Conservation (phyloP, 2,113 vertebrate genomes). For the Ammodytes marinus region DNA sequence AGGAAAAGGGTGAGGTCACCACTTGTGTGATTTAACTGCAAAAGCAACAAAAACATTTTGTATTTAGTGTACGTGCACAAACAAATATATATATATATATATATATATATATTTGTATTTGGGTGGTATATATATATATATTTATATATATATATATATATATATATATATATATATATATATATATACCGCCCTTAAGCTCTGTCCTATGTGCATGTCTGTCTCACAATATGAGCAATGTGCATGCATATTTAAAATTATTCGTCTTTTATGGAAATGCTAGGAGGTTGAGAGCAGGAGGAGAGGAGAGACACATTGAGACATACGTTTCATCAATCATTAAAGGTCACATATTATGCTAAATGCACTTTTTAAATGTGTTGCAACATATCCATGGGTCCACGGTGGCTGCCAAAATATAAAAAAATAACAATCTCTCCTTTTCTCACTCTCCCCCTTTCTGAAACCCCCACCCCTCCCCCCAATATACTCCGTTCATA, state of each 20-base stretch:
- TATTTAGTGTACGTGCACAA: slow-evolving; percentile 35
- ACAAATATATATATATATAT: slow-evolving; percentile 29
- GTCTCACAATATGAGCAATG: slow-evolving; percentile 14
- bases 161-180: too few species aligned
- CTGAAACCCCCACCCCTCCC: too few species aligned
- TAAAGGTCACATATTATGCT: too few species aligned
- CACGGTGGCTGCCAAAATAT: too few species aligned
- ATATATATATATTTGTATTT: too few species aligned
- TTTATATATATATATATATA: too few species aligned
- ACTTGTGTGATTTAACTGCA: slow-evolving; percentile 60
- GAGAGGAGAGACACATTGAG: background rate
- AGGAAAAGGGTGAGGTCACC: slow-evolving; percentile 64
- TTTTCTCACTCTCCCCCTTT: too few species aligned
- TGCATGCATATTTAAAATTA: slow-evolving; percentile 10
- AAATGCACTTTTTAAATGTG: too few species aligned
- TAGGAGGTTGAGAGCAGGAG: background rate
- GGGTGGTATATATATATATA: too few species aligned
- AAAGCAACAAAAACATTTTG: slow-evolving; percentile 56
- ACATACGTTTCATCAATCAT: slow-evolving; percentile 48
- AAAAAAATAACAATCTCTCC: too few species aligned
- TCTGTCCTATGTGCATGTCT: slow-evolving; percentile 12
- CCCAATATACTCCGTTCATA: too few species aligned
- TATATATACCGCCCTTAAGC: slow-evolving; percentile 38
- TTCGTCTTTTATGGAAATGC: background rate
- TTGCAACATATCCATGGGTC: too few species aligned